Evolutionary conservation across 2,113 vertebrate species (phyloP).

Genomic region (Cynocephalus volans): DNA sequence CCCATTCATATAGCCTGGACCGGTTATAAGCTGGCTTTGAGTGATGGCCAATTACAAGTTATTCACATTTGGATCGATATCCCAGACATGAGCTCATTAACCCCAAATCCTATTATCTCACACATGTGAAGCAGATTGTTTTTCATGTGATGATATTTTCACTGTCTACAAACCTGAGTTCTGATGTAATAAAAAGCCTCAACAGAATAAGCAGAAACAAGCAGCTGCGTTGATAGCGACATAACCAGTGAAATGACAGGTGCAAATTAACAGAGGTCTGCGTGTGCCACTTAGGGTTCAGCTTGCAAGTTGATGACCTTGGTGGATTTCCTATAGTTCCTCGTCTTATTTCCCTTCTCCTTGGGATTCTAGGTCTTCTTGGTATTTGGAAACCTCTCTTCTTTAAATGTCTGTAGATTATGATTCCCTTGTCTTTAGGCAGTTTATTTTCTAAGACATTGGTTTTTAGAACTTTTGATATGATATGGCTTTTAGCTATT

Average conservation of each 20-base stretch:
- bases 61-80: slow-evolving; percentile 76
- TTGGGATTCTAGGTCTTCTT: neutral
- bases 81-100: slow-evolving; percentile 78
- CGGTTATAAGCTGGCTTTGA: slow-evolving; percentile 68
- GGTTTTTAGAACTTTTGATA: neutral
- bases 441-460: slow-evolving; percentile 54
- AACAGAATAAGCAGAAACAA: slow-evolving; percentile 33
- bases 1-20: neutral
- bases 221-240: neutral
- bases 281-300: neutral
- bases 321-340: neutral
- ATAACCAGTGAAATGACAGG: neutral
- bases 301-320: neutral
- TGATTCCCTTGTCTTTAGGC: neutral
- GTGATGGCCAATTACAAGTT: slow-evolving; percentile 65
- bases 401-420: slow-evolving; percentile 11
- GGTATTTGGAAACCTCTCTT: slow-evolving; percentile 3
- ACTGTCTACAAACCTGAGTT: slow-evolving; percentile 68
- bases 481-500: slow-evolving; percentile 24
- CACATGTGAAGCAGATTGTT: slow-evolving; percentile 77
- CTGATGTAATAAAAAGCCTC: slow-evolving; percentile 52
- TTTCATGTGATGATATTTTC: slow-evolving; percentile 74
- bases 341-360: neutral
- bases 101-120: slow-evolving; percentile 74
- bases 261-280: slow-evolving; percentile 29